Base-by-base conservation (phyloP, 2,888 invertebrate species). In the Drosophila multiciliata region DNA sequence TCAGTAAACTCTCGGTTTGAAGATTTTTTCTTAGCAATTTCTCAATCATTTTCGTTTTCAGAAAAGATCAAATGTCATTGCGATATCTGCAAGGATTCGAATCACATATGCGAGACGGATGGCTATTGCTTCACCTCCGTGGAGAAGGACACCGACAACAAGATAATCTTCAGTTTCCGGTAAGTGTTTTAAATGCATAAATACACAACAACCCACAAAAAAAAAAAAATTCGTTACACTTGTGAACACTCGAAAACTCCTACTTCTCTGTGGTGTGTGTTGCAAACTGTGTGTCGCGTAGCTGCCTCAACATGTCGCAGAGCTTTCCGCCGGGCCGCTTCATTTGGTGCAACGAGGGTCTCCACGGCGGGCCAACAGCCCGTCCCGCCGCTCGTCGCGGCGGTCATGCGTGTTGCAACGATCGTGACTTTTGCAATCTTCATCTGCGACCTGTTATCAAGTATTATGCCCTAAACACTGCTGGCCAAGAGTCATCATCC, bases 51-150 rank as follows among this genome's bases (percentile, higher is more conserved):
- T 5, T 54, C 3, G 4, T 5, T 55, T 61, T 7, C 62, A 92
- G 92, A 87, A 83, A 76, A 73, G 9, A 93, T 97, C 89, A 96
- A 96, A 93, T 98, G 98, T 93, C 96, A 96, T 93, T 98, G 98
- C 94, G 96, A 97, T 91, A 95, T 96, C 89, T 96, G 96, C 90
- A 94, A 94, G 78, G 95, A 96, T 17, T 94, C 94, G 61, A 97
- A 98, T 92, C 94, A 95, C 91, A 97, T 97, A 38, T 98, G 98
- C 93, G 96, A 96, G 92, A 98, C 98, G 6, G 97, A 98, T 93
- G 98, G 98, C 50, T 96, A 96, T 91, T 98, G 98, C 92, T 98
- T 96, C 90, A 97, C 97, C 4, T 96, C 97, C 65, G 96, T 96
- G 73, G 95, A 95, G 62, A 92, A 91, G 79, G 89, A 87, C 54